Percentiles rank a stretch among this genome's conserved stretches.
phyloP scores from a whole-genome alignment of 2,797 vertebrate species.

The Sebastes matsubarae region DNA sequence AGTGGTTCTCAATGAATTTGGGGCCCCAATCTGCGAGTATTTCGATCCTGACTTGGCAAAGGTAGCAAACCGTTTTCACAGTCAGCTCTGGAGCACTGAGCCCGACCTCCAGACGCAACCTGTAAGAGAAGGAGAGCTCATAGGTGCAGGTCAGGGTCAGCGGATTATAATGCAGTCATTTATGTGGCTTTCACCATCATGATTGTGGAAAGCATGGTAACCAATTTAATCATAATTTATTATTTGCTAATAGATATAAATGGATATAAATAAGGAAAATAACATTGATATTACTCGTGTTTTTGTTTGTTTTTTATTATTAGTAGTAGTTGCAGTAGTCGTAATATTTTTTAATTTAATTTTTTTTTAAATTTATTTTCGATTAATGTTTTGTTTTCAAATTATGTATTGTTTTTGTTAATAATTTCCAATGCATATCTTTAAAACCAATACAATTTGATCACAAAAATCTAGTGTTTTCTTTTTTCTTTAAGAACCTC shows the following conservation, averaged over 20 bases:
- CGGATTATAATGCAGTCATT: not conserved
- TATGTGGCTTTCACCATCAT: not conserved
- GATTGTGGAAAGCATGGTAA: not conserved
- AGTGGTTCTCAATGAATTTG: conserved; percentile 6
- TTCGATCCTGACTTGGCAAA: not conserved
- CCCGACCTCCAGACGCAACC: conserved; percentile 12
- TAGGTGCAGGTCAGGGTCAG: not conserved
- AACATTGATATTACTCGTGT: not conserved
- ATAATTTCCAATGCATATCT: too few relatives aligned
- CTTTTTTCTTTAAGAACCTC: too few relatives aligned
- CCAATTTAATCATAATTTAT: not conserved
- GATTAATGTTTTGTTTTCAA: too few relatives aligned
- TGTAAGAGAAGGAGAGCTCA: not conserved
- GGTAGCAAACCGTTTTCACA: not conserved
- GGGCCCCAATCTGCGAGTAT: not conserved
- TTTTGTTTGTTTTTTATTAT: too few relatives aligned
- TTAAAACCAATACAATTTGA: too few relatives aligned
- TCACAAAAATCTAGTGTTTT: too few relatives aligned
- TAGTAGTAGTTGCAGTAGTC: too few relatives aligned
- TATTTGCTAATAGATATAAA: not conserved
- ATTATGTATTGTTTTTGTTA: too few relatives aligned
- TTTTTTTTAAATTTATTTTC: too few relatives aligned
- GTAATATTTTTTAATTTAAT: too few relatives aligned
- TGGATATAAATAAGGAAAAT: not conserved
- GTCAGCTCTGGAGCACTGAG: not conserved